Evolutionary conservation across 1,140 invertebrate species (phyloP).

Genomic region (Littorina saxatilis): DNA sequence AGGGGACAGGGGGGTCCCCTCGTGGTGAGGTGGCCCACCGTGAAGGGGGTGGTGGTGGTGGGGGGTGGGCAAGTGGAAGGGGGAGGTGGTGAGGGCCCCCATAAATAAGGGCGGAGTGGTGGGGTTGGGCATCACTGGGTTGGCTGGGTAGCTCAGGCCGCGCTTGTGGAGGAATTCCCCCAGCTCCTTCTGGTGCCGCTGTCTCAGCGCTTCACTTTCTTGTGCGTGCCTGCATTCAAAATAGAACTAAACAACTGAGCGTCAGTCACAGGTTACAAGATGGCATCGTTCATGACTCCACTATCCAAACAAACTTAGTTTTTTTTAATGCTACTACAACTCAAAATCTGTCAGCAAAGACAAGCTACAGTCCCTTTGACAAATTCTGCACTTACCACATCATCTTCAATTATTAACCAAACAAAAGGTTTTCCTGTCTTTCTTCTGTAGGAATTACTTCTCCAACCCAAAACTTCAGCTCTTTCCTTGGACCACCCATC

Average conservation of each 20-base stretch:
- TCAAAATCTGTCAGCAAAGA: too few species aligned
- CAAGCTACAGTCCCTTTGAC: too few species aligned
- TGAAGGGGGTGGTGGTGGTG: not conserved
- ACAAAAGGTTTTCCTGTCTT: too few species aligned
- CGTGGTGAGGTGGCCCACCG: not conserved
- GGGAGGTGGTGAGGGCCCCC: not conserved
- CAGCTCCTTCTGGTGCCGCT: conserved; percentile 49
- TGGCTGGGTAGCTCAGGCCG: conserved; percentile 35
- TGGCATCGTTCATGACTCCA: too few species aligned
- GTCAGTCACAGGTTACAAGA: not conserved
- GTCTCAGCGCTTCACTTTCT: conserved; percentile 45
- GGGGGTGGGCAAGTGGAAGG: not conserved
- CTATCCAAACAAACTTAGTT: too few species aligned
- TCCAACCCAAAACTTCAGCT: too few species aligned
- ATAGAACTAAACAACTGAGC: not conserved
- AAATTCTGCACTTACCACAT: too few species aligned
- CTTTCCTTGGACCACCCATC: too few species aligned
- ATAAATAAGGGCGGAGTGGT: not conserved
- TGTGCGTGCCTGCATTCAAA: conserved; percentile 40
- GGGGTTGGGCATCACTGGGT: conserved; percentile 6
- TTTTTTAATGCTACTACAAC: too few species aligned
- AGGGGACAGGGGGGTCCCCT: not conserved
- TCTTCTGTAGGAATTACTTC: too few species aligned
- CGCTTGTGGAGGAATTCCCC: conserved; percentile 43
- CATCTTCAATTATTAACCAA: too few species aligned